phyloP scores from a whole-genome alignment of 2,113 vertebrate genomes.

The Pelvicachromis taeniatus region DNA sequence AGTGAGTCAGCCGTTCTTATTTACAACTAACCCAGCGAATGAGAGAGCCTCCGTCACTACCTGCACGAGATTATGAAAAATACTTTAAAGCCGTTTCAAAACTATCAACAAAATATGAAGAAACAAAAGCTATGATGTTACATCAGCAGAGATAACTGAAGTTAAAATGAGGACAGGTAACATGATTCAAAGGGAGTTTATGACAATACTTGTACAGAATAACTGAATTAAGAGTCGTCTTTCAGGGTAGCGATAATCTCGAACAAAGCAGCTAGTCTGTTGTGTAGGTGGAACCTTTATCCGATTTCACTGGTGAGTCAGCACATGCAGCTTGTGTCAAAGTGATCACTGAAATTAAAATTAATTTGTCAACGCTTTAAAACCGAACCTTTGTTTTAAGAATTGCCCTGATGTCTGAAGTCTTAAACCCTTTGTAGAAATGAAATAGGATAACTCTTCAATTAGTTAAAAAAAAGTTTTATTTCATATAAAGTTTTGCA shows the following conservation, averaged over 20 bases:
- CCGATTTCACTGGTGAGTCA: not conserved
- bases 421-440: not conserved
- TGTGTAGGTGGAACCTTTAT: not conserved
- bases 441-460: not conserved
- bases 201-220: no score
- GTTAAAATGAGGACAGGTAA: not conserved
- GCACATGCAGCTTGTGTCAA: no score
- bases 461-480: conserved; percentile 28
- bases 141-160: not conserved
- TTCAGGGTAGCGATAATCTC: not conserved
- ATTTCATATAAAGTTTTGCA: conserved; percentile 66
- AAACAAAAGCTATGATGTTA: not conserved
- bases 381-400: no score
- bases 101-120: not conserved
- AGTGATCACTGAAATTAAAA: not conserved
- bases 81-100: not conserved
- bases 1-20: not conserved
- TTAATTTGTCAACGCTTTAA: accelerated
- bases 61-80: not conserved
- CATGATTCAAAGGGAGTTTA: no score
- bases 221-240: not conserved
- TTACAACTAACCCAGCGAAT: not conserved
- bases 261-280: not conserved
- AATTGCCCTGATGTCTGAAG: no score
- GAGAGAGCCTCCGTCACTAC: not conserved